Conservation (phyloP, 2,888 invertebrate species). For the Leucoma salicis region DNA sequence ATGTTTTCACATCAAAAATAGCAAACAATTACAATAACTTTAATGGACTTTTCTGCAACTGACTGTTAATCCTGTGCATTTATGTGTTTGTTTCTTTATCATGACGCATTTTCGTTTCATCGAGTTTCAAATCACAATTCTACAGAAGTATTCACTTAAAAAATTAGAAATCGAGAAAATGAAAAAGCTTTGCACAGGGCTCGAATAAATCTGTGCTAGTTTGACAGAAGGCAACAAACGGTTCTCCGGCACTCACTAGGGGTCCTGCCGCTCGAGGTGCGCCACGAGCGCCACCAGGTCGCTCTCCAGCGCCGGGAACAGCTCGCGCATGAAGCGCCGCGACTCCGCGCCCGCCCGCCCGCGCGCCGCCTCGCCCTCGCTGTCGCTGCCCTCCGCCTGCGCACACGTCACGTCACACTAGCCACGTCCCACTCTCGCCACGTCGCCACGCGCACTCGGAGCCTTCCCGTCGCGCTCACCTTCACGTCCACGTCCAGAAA, state of each 20-base stretch:
- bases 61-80: too few relatives aligned
- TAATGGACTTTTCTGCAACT: too few relatives aligned
- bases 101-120: too few relatives aligned
- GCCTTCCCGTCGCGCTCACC: slow-evolving; percentile 24
- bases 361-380: slow-evolving; percentile 29
- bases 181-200: neutral
- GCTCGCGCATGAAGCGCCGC: slow-evolving; percentile 91
- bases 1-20: too few relatives aligned
- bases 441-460: neutral
- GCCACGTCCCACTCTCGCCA: too few relatives aligned
- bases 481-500: slow-evolving; percentile 85
- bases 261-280: slow-evolving; percentile 93
- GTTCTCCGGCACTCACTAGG: slow-evolving; percentile 86
- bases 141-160: too few relatives aligned
- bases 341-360: slow-evolving; percentile 80
- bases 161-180: too few relatives aligned
- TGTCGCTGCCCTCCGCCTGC: slow-evolving; percentile 34
- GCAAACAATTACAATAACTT: too few relatives aligned
- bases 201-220: too few relatives aligned
- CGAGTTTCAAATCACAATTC: too few relatives aligned
- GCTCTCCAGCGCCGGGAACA: slow-evolving; percentile 93
- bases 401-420: neutral
- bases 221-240: neutral
- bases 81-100: too few relatives aligned
- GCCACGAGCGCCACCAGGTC: slow-evolving; percentile 93